phyloP scores from a whole-genome alignment of 2,797 vertebrate species.

The Spatula versicolor region DNA sequence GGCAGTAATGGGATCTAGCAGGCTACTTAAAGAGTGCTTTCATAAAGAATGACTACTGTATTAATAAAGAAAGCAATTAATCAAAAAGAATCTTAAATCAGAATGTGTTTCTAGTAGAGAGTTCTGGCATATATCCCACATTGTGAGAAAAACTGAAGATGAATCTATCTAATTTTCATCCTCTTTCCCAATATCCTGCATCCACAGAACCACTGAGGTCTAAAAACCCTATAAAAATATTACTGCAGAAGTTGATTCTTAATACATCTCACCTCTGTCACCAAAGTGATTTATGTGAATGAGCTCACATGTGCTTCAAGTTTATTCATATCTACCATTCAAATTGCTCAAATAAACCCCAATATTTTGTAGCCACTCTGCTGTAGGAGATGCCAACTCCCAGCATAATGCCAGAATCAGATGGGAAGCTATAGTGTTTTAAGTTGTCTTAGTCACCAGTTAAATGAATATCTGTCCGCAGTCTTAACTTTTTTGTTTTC shows the following conservation, averaged over 20 bases:
- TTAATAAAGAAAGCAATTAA: background rate
- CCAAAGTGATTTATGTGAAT: background rate
- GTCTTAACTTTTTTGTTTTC: background rate
- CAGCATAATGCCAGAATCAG: background rate
- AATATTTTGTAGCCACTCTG: background rate
- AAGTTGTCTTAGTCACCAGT: background rate
- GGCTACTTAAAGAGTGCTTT: background rate
- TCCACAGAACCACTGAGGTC: background rate
- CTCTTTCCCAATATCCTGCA: background rate
- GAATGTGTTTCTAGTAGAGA: background rate
- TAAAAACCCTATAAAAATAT: background rate
- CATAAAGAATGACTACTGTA: background rate
- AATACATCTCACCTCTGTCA: background rate
- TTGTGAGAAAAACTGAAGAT: background rate
- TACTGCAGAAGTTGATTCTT: background rate
- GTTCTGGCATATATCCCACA: background rate
- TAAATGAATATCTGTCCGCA: background rate
- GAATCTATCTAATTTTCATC: background rate
- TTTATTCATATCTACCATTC: background rate
- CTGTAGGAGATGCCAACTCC: background rate
- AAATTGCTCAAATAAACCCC: background rate
- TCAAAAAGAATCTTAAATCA: background rate
- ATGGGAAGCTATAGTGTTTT: background rate
- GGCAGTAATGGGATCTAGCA: background rate
- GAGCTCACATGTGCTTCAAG: background rate